Evolutionary conservation across 2,113 vertebrate genomes (phyloP).

Genomic region (Perca flavescens): DNA sequence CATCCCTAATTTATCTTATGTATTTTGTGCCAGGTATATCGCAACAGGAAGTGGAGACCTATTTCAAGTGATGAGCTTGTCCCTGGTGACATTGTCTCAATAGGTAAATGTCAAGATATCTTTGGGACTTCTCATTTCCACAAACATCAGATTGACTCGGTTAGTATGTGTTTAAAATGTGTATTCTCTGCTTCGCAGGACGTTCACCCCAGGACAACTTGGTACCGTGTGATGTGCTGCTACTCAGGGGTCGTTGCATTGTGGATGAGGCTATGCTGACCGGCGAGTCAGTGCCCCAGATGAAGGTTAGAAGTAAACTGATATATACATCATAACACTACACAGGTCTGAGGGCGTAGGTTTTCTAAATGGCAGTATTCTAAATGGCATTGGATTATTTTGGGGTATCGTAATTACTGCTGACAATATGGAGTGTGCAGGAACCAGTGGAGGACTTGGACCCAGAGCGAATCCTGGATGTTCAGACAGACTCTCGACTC

Average conservation of each 20-base stretch:
- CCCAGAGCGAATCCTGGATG: conserved; percentile 87
- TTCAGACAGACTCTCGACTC: conserved; percentile 89
- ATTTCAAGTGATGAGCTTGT: conserved; percentile 94
- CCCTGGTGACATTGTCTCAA: conserved; percentile 93
- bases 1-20: neutral
- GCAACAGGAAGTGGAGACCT: conserved; percentile 96
- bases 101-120: conserved; percentile 83
- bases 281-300: conserved; percentile 96
- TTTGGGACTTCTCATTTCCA: neutral
- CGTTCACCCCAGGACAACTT: conserved; percentile 95
- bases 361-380: neutral
- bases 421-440: conserved; percentile 75
- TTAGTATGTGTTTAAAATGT: neutral
- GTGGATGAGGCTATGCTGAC: conserved; percentile 98
- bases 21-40: conserved; percentile 88
- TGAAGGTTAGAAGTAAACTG: conserved; percentile 87
- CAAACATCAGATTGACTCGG: neutral
- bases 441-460: conserved; percentile 94
- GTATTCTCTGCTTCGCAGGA: conserved; percentile 76
- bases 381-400: neutral
- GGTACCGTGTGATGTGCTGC: conserved; percentile 94
- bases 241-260: conserved; percentile 93
- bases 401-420: neutral
- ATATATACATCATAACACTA: neutral
- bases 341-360: neutral